Evolutionary conservation across 2,113 vertebrate genomes (phyloP).

Genomic region (Bettongia penicillata): DNA sequence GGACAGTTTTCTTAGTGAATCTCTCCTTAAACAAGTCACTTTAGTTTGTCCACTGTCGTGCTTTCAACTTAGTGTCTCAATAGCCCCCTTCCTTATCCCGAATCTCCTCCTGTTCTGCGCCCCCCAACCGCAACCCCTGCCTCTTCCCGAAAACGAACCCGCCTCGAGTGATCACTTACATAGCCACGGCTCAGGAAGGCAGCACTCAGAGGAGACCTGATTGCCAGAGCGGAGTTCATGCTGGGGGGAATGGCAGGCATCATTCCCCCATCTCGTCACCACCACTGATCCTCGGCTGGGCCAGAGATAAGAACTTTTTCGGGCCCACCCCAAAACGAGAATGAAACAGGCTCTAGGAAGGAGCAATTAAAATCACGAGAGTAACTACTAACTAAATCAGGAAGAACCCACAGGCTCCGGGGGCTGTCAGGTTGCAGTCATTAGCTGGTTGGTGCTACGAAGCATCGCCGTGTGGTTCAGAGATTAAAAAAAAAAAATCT

Average conservation of each 20-base stretch:
- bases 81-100: neutral
- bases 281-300: constrained; percentile 13
- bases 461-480: constrained; percentile 60
- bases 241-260: neutral
- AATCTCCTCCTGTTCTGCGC: neutral
- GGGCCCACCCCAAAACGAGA: constrained; percentile 58
- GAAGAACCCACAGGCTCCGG: constrained; percentile 39
- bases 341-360: constrained; percentile 69
- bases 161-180: constrained; percentile 75
- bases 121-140: neutral
- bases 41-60: neutral
- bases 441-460: constrained; percentile 67
- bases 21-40: neutral
- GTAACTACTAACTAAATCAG: constrained; percentile 62
- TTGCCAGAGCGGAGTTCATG: constrained; percentile 45
- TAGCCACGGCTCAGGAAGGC: constrained; percentile 54
- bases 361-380: constrained; percentile 78
- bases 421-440: constrained; percentile 65
- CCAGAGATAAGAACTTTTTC: constrained; percentile 44
- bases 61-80: neutral
- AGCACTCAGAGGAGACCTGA: constrained; percentile 41
- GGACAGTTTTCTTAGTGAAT: neutral
- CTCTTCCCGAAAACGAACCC: constrained; percentile 21
- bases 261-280: neutral
- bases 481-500: constrained; percentile 64